Evolutionary conservation across 2,888 invertebrate genomes (phyloP).

Genomic region (Nephrotoma flavescens): DNA sequence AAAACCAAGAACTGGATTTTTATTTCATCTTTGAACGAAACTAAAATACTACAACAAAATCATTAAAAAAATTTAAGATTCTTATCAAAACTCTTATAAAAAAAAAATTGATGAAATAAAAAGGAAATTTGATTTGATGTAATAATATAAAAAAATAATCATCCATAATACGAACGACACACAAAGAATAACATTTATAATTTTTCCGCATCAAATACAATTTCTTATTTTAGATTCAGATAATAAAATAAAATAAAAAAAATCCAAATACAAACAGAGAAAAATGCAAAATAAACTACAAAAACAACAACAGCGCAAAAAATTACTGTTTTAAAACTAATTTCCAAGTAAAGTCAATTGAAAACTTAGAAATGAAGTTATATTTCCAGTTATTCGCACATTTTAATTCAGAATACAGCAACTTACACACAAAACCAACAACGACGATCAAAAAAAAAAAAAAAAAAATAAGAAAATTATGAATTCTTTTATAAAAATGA

Average conservation of each 20-base stretch:
- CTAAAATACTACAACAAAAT: not conserved
- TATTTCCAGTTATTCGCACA: constrained; percentile 8
- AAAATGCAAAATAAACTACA: not conserved
- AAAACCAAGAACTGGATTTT: not conserved
- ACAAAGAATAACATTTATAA: constrained; percentile 1
- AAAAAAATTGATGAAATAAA: not conserved
- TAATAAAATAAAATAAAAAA: not conserved
- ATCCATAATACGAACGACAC: not conserved
- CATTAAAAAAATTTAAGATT: not conserved
- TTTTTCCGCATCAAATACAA: constrained; percentile 3
- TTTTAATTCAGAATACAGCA: not conserved
- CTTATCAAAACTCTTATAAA: not conserved
- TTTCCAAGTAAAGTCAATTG: constrained; percentile 8
- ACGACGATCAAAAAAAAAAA: not conserved
- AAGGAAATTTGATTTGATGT: not conserved
- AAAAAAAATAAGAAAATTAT: not conserved
- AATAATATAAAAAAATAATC: not conserved
- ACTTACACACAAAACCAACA: not conserved
- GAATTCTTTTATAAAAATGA: not conserved
- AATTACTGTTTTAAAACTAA: not conserved
- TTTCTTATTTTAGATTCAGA: not conserved
- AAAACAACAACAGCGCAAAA: not conserved
- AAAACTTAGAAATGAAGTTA: constrained; percentile 9
- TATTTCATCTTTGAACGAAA: not conserved
- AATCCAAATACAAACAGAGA: not conserved